phyloP scores from a whole-genome alignment of 2,888 invertebrate genomes.

The Acholoe squamosa region DNA sequence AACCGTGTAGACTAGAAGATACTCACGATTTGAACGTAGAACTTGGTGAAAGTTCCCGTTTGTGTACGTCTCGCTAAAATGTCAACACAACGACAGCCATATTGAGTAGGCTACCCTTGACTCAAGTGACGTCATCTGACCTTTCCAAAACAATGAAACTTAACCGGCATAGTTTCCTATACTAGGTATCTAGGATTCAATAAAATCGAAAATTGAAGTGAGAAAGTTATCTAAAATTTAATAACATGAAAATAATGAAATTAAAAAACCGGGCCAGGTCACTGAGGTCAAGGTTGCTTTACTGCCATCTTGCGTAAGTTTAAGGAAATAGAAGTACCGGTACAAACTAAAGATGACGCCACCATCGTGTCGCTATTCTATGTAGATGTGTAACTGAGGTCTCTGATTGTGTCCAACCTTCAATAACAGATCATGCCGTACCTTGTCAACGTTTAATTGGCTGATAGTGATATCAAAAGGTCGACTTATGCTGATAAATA shows the following conservation, averaged over 20 bases:
- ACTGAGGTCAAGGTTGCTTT: background rate
- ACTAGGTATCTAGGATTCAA: no score
- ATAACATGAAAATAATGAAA: background rate
- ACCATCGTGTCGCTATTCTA: no score
- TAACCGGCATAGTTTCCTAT: no score
- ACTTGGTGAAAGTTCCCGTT: conserved; percentile 33
- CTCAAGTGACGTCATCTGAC: conserved; percentile 60
- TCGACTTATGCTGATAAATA: no score
- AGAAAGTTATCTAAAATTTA: background rate
- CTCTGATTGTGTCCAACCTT: no score
- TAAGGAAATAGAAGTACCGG: background rate
- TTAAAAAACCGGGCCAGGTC: background rate
- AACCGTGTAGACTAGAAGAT: background rate
- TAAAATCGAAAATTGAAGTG: no score
- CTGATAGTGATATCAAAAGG: no score
- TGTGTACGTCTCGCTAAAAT: conserved; percentile 59
- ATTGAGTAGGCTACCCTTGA: conserved; percentile 63
- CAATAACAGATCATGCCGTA: no score
- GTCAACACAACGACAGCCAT: conserved; percentile 67
- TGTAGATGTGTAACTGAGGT: no score
- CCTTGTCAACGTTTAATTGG: no score
- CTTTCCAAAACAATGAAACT: conserved; percentile 17
- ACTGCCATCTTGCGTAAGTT: background rate
- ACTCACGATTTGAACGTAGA: conserved; percentile 5
- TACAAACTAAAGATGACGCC: background rate